Conservation (phyloP, 2,888 invertebrate species). For the Deilephila elpenor region DNA sequence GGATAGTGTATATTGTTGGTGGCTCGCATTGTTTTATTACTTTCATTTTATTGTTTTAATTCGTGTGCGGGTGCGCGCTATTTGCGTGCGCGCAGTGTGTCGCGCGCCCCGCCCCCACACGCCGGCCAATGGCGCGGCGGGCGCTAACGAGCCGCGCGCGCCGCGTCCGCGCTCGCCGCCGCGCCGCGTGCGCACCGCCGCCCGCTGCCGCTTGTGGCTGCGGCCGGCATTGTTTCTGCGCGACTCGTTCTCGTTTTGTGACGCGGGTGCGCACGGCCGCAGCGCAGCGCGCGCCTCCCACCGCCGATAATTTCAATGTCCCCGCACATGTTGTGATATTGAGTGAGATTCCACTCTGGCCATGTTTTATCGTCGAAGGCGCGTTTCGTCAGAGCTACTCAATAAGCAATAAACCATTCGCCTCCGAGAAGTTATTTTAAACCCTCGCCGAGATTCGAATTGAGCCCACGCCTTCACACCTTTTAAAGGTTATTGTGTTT, state of each 20-base stretch:
- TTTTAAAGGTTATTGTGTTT: slow-evolving; percentile 84
- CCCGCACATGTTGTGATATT: slow-evolving; percentile 79
- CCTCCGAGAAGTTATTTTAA: slow-evolving; percentile 82
- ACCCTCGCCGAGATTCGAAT: slow-evolving; percentile 71
- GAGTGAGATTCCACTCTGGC: slow-evolving; percentile 79
- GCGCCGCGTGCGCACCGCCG: slow-evolving; percentile 53
- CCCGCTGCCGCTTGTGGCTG: slow-evolving; percentile 49
- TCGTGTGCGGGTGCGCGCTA: slow-evolving; percentile 83
- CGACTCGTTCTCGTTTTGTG: slow-evolving; percentile 38
- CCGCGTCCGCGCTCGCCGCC: slow-evolving; percentile 53
- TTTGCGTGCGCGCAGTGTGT: slow-evolving; percentile 84
- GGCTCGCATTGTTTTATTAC: slow-evolving; percentile 82
- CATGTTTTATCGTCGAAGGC: slow-evolving; percentile 78
- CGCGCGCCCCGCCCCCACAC: slow-evolving; percentile 73
- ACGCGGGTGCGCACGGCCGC: slow-evolving; percentile 26
- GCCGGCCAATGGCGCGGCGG: slow-evolving; percentile 71
- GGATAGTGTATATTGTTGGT: slow-evolving; percentile 78
- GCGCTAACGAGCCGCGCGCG: slow-evolving; percentile 66
- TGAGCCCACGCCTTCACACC: slow-evolving; percentile 80
- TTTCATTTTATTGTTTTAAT: slow-evolving; percentile 85
- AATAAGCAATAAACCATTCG: slow-evolving; percentile 84
- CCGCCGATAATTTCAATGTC: slow-evolving; percentile 83
- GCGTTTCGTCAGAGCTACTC: slow-evolving; percentile 81
- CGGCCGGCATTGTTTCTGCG: slow-evolving; percentile 50
- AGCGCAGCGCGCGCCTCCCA: slow-evolving; percentile 71